Evolutionary conservation across 2,113 vertebrate genomes (phyloP).

Genomic region (Geococcyx californianus): DNA sequence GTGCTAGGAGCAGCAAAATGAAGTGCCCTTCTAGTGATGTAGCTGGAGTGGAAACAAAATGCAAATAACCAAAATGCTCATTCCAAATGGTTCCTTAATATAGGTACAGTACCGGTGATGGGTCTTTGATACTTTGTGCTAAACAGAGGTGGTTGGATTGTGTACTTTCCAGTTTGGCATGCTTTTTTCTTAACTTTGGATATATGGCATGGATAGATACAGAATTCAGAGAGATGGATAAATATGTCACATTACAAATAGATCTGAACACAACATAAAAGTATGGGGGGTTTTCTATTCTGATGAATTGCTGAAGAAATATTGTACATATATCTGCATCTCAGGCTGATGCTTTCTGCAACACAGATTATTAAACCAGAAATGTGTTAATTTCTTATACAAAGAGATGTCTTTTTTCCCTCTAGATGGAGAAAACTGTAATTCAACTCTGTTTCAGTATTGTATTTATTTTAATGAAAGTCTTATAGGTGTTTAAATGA

Average conservation of each 20-base stretch:
- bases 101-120: constrained; percentile 70
- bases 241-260: constrained; percentile 57
- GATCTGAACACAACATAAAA: constrained; percentile 67
- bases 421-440: not conserved
- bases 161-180: constrained; percentile 71
- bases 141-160: constrained; percentile 68
- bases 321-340: not conserved
- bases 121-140: constrained; percentile 61
- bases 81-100: constrained; percentile 77
- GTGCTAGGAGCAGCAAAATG: not conserved
- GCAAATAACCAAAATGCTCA: constrained; percentile 63
- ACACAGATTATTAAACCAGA: not conserved
- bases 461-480: not conserved
- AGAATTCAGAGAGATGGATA: constrained; percentile 30
- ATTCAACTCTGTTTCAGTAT: not conserved
- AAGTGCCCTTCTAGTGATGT: not conserved
- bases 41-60: not conserved
- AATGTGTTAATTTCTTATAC: not conserved
- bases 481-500: not conserved
- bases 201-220: constrained; percentile 70
- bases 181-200: constrained; percentile 65
- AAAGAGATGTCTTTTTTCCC: not conserved
- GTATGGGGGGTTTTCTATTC: fast-evolving
- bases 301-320: not conserved
- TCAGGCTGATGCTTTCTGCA: not conserved